phyloP scores from a whole-genome alignment of 2,113 vertebrate genomes.

The Hypomesus transpacificus region DNA sequence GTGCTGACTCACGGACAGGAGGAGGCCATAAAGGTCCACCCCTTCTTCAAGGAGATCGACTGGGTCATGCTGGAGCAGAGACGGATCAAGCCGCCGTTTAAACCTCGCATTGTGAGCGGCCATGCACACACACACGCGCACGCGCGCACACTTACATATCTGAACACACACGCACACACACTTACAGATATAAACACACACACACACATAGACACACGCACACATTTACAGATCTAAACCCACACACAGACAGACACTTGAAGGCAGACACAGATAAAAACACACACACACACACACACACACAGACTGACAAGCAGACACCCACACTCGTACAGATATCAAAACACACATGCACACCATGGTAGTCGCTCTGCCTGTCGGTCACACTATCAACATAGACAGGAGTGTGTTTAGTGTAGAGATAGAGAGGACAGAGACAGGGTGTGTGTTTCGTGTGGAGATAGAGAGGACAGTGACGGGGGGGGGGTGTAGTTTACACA shows the following conservation, averaged over 20 bases:
- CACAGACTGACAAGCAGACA: not conserved
- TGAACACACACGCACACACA: not conserved
- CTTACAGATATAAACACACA: not conserved
- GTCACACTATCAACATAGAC: not conserved
- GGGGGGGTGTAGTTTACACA: too few relatives aligned
- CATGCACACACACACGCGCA: not conserved
- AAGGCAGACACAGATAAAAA: too few relatives aligned
- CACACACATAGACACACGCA: not conserved
- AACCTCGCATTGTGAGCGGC: constrained; percentile 93
- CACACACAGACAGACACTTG: not conserved
- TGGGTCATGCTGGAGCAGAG: constrained; percentile 94
- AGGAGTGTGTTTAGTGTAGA: too few relatives aligned
- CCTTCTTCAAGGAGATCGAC: constrained; percentile 96
- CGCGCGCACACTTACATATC: not conserved
- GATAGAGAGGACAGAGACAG: too few relatives aligned
- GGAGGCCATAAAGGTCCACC: constrained; percentile 91
- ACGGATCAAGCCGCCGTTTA: constrained; percentile 93
- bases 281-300: not conserved
- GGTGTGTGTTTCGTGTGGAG: constrained; percentile 3
- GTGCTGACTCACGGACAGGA: constrained; percentile 85
- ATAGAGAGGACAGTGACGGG: not conserved
- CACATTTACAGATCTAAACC: not conserved
- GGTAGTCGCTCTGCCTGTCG: not conserved
- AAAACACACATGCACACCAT: not conserved
- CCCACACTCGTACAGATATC: not conserved